Conservation (phyloP, 1,140 invertebrate genomes). For the Zelostemma sp. region DNA sequence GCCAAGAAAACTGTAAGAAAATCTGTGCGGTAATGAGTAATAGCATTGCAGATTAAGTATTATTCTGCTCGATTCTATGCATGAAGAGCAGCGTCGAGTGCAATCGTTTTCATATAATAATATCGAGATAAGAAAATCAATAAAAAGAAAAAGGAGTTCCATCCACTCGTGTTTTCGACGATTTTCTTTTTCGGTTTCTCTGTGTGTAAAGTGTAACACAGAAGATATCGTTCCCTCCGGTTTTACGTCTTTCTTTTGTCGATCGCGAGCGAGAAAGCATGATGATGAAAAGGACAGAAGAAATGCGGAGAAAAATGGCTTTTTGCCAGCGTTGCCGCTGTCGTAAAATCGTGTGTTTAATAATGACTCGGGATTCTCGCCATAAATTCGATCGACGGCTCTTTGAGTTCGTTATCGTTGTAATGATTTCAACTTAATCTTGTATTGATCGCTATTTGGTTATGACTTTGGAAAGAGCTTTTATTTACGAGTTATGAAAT, state of each 20-base stretch:
- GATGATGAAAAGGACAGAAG: not conserved
- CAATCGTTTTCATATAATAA: too few relatives aligned
- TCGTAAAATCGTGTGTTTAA: conserved; percentile 11
- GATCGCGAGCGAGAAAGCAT: not conserved
- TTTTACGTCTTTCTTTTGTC: conserved; percentile 15
- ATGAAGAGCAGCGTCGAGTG: too few relatives aligned
- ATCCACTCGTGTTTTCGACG: conserved; percentile 7
- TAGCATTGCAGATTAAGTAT: too few relatives aligned
- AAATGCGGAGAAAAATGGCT: conserved; percentile 8
- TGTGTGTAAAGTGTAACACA: conserved; percentile 2
- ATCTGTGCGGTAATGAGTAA: too few relatives aligned
- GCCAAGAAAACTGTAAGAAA: too few relatives aligned
- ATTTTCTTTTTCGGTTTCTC: conserved; percentile 6
- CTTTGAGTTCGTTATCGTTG: not conserved
- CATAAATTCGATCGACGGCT: conserved; percentile 5
- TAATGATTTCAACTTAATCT: not conserved
- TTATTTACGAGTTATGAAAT: too few relatives aligned
- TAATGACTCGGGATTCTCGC: conserved; percentile 10
- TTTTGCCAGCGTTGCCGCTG: not conserved
- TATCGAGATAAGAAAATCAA: too few relatives aligned
- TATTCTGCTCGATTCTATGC: too few relatives aligned
- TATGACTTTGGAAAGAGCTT: not conserved
- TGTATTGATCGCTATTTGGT: not conserved
- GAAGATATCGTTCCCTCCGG: conserved; percentile 8
- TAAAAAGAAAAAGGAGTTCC: not conserved